Percentiles rank a stretch among this genome's conserved stretches.
Conservation (phyloP, 53 echinoderm and acorn worm species). For the Apostichopus leukothele region DNA sequence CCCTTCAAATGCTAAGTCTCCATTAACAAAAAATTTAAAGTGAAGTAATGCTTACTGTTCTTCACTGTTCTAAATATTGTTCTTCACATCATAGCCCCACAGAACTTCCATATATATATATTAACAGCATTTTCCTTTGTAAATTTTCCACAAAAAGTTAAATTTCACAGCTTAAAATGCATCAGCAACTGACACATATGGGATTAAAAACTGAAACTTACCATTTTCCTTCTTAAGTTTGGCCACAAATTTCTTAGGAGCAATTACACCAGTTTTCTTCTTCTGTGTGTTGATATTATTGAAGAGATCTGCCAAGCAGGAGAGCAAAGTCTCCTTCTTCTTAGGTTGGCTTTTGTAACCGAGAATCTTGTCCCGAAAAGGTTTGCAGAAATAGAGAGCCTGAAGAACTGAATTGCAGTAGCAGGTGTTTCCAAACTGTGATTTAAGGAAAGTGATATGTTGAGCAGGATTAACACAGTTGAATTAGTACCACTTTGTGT, state of each 20-base stretch:
- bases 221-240: constrained; percentile 94
- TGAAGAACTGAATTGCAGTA: constrained; percentile 98
- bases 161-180: too few relatives aligned
- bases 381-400: constrained; percentile 98
- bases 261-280: constrained; percentile 96
- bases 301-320: constrained; percentile 93
- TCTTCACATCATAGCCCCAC: too few relatives aligned
- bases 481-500: too few relatives aligned
- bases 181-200: too few relatives aligned
- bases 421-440: constrained; percentile 97
- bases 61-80: too few relatives aligned
- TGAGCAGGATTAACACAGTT: too few relatives aligned
- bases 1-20: too few relatives aligned
- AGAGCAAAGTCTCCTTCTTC: constrained; percentile 94
- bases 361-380: constrained; percentile 88
- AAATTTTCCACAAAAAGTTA: too few relatives aligned
- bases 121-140: too few relatives aligned
- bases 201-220: constrained; percentile 21
- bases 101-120: too few relatives aligned
- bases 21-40: too few relatives aligned
- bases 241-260: constrained; percentile 96
- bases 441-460: background rate
- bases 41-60: too few relatives aligned
- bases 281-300: constrained; percentile 93
- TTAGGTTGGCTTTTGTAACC: constrained; percentile 89